Percentiles rank a stretch among this genome's conserved stretches.
phyloP scores from a whole-genome alignment of 2,113 vertebrate species.

The Nibea albiflora region DNA sequence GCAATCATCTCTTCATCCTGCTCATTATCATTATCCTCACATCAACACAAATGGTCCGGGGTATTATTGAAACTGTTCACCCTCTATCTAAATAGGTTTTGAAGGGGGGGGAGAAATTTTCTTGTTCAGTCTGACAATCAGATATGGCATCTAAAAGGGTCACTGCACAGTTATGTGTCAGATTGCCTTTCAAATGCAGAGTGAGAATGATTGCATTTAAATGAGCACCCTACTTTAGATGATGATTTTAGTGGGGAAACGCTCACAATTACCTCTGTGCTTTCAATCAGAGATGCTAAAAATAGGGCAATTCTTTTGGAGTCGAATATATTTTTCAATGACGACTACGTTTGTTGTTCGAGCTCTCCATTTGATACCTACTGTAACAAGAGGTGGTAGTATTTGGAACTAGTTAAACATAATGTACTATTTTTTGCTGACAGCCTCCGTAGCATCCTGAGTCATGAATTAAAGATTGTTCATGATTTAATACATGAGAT shows the following conservation, averaged over 20 bases:
- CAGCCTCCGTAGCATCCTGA: constrained; percentile 14
- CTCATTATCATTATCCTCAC: constrained; percentile 46
- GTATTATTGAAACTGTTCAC: constrained; percentile 27
- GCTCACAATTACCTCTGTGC: constrained; percentile 16
- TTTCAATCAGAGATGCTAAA: constrained; percentile 31
- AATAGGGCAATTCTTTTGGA: constrained; percentile 5
- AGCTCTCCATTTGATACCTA: not conserved
- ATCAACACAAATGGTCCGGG: constrained; percentile 38
- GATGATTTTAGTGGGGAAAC: constrained; percentile 27
- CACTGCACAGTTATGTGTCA: constrained; percentile 13
- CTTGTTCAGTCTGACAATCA: constrained; percentile 48
- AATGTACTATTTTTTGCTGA: constrained; percentile 9
- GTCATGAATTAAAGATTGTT: constrained; percentile 73
- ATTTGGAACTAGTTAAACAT: constrained; percentile 16
- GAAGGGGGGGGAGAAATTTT: not conserved
- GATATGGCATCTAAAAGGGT: constrained; percentile 35
- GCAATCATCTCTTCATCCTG: constrained; percentile 42
- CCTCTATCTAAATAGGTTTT: constrained; percentile 25
- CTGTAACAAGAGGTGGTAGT: not conserved
- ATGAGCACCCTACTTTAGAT: constrained; percentile 40
- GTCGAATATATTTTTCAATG: constrained; percentile 3
- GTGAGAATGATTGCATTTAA: constrained; percentile 53
- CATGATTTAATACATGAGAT: constrained; percentile 66
- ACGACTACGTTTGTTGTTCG: not conserved
- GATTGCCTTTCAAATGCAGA: constrained; percentile 41